phyloP scores from a whole-genome alignment of 2,113 vertebrate genomes.

The Taurulus bubalis region DNA sequence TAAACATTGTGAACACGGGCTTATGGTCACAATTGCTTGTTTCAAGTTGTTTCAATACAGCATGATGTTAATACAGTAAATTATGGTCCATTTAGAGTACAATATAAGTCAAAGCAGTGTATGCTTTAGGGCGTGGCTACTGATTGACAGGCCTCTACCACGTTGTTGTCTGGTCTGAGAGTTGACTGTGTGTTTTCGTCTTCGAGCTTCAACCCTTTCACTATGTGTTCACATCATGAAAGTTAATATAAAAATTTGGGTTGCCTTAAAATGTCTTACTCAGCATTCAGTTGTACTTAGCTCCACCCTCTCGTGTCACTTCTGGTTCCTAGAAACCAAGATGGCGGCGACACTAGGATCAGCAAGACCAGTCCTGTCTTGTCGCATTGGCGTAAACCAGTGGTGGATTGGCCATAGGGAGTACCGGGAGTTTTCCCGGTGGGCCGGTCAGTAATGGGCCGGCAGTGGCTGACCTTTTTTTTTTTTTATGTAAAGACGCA shows the following conservation, averaged over 20 bases:
- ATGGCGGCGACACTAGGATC: neutral
- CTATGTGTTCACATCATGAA: neutral
- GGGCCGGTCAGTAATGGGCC: no score
- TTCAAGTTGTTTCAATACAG: neutral
- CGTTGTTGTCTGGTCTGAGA: neutral
- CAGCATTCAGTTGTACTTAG: neutral
- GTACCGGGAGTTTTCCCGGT: no score
- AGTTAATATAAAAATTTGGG: neutral
- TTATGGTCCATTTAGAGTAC: no score
- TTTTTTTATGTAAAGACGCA: no score
- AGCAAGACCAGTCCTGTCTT: neutral
- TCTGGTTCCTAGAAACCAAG: neutral
- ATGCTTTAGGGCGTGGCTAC: neutral
- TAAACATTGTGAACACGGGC: no score
- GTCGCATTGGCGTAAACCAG: neutral
- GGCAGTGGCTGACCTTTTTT: no score
- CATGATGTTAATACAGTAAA: no score
- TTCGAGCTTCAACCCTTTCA: no score
- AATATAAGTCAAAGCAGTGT: no score
- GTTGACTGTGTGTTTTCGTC: no score
- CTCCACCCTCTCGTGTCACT: no score
- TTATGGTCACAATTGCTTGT: neutral
- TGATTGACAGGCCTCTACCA: neutral
- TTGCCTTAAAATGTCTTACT: neutral
- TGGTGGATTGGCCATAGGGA: no score